Conservation (phyloP, 2,888 invertebrate species). For the Cinara cedri region DNA sequence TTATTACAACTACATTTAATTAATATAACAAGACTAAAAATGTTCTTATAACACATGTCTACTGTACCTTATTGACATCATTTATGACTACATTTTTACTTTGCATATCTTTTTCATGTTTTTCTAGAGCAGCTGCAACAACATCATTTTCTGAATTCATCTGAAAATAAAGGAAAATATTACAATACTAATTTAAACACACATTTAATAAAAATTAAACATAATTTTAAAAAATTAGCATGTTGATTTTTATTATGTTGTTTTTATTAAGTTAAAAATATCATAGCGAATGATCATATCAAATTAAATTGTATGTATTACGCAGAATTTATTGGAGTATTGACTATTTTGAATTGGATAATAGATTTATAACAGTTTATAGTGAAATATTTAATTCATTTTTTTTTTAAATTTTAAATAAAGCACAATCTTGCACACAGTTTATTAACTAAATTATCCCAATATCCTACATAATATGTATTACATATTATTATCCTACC, state of each 20-base stretch:
- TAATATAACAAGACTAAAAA: background rate
- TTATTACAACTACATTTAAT: background rate
- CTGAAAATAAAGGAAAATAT: slow-evolving; percentile 51
- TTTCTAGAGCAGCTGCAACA: slow-evolving; percentile 60
- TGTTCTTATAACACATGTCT: background rate
- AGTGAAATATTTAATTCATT: too few species aligned
- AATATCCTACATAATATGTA: too few species aligned
- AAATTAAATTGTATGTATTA: too few species aligned
- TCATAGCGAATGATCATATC: too few species aligned
- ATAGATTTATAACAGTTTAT: too few species aligned
- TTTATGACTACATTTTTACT: slow-evolving; percentile 59
- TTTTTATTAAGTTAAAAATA: background rate
- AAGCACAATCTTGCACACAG: too few species aligned
- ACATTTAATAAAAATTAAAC: background rate
- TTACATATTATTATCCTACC: too few species aligned
- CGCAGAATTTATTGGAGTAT: too few species aligned
- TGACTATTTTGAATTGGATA: too few species aligned
- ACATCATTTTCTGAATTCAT: slow-evolving; percentile 60
- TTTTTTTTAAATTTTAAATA: too few species aligned
- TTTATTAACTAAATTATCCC: too few species aligned
- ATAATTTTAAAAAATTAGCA: background rate
- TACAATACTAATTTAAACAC: background rate
- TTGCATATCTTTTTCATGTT: slow-evolving; percentile 60
- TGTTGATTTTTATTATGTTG: background rate
- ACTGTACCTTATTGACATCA: slow-evolving; percentile 23